Evolutionary conservation across 2,113 vertebrate genomes (phyloP).

Genomic region (Australoheros scitulus): DNA sequence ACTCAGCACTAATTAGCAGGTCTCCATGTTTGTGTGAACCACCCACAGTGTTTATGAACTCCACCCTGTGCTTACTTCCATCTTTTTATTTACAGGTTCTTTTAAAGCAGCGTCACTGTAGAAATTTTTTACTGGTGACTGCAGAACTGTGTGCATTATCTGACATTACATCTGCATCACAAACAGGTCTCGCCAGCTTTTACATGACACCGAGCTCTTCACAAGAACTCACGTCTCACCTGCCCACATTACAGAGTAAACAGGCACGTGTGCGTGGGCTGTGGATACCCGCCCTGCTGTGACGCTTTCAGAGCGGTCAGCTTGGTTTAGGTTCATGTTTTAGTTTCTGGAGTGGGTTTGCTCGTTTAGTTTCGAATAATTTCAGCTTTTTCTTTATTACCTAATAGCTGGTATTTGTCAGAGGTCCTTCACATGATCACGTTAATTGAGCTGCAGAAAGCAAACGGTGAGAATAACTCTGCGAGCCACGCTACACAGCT

Average conservation of each 20-base stretch:
- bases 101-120: background rate
- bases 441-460: background rate
- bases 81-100: no score
- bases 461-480: no score
- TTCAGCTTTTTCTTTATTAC: background rate
- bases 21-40: fast-evolving
- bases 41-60: background rate
- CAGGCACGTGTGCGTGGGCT: background rate
- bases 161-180: background rate
- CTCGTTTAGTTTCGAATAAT: background rate
- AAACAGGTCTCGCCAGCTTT: background rate
- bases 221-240: background rate
- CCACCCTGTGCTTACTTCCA: no score
- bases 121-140: background rate
- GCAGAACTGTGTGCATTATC: background rate
- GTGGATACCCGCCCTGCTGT: no score
- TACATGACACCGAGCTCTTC: background rate
- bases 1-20: no score
- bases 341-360: background rate
- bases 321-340: no score
- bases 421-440: background rate
- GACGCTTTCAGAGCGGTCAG: no score
- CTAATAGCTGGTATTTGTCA: background rate
- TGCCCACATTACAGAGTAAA: fast-evolving
- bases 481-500: no score